These are phyloP conservation scores for Apolygus lucorum DNA, from an alignment of 1,140 invertebrate species.

Conservation along the genomic window DNA sequence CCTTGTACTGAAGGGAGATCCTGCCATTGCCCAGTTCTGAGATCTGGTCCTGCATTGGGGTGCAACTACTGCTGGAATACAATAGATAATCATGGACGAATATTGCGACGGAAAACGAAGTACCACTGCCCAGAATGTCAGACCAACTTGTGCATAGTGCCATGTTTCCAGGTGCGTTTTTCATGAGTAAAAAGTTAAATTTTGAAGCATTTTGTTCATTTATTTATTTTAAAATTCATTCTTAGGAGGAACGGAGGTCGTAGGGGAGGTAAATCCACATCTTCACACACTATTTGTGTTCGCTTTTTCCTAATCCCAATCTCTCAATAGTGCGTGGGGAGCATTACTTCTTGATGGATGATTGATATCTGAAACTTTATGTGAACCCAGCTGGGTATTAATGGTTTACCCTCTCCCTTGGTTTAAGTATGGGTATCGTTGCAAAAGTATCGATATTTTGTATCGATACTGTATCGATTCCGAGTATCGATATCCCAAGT, in stretches of 20 bases:
- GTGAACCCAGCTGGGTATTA: too few relatives aligned
- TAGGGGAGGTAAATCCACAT: neutral
- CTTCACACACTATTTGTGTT: neutral
- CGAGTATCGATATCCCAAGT: too few relatives aligned
- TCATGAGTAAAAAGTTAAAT: neutral
- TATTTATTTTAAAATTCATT: neutral
- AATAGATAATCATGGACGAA: conserved; percentile 65
- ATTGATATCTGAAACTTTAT: too few relatives aligned
- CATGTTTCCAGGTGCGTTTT: conserved; percentile 58
- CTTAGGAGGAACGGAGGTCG: neutral
- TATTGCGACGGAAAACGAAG: conserved; percentile 72
- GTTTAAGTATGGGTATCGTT: too few relatives aligned
- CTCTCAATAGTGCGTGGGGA: neutral
- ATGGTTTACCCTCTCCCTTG: too few relatives aligned
- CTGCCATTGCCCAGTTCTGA: conserved; percentile 65
- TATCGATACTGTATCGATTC: too few relatives aligned
- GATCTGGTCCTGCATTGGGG: conserved; percentile 67
- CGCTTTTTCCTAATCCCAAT: neutral
- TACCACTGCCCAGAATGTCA: conserved; percentile 81
- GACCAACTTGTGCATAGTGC: conserved; percentile 76
- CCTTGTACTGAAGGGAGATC: conserved; percentile 36
- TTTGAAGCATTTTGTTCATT: neutral
- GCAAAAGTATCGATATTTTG: too few relatives aligned
- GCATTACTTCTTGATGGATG: too few relatives aligned
- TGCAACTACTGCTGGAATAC: conserved; percentile 86